Percentiles rank a stretch among this genome's conserved stretches.
These are phyloP conservation scores for Dexiosoma caninum DNA, from an alignment of 2,888 invertebrate species.

Conservation along the genomic window DNA sequence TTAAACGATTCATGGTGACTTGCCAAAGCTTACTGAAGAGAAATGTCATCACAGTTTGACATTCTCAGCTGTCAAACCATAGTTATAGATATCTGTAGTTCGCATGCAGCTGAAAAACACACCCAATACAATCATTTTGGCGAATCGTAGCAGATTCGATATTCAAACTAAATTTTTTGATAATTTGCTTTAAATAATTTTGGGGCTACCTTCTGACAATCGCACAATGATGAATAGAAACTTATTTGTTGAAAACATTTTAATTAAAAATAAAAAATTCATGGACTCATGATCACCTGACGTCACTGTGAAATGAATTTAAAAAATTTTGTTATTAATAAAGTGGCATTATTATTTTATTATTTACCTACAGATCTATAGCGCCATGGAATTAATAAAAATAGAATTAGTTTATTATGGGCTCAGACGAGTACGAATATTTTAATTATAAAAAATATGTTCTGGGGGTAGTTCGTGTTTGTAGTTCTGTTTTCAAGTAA, in stretches of 20 bases:
- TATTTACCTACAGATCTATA: background rate
- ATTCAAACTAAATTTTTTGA: too few relatives aligned
- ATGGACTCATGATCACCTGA: constrained; percentile 49
- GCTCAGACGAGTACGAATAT: background rate
- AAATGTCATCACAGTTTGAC: too few relatives aligned
- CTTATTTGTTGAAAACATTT: constrained; percentile 18
- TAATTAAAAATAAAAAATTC: constrained; percentile 25
- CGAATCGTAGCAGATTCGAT: too few relatives aligned
- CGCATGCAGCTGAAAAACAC: too few relatives aligned
- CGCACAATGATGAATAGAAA: background rate
- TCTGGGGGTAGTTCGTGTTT: too few relatives aligned
- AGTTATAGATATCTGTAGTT: too few relatives aligned
- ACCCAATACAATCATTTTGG: too few relatives aligned
- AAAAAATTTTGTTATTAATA: background rate
- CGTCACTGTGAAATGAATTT: constrained; percentile 36
- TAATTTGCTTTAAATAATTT: background rate
- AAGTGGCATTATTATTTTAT: background rate
- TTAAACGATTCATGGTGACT: too few relatives aligned
- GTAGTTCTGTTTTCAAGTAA: too few relatives aligned
- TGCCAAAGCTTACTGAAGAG: too few relatives aligned
- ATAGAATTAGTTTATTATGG: background rate
- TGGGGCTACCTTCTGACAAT: background rate
- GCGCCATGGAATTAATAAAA: background rate
- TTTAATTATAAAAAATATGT: too few relatives aligned
- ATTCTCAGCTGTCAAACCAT: too few relatives aligned